Evolutionary conservation across 1,140 invertebrate genomes (phyloP).

Genomic region (Drosophila erecta): DNA sequence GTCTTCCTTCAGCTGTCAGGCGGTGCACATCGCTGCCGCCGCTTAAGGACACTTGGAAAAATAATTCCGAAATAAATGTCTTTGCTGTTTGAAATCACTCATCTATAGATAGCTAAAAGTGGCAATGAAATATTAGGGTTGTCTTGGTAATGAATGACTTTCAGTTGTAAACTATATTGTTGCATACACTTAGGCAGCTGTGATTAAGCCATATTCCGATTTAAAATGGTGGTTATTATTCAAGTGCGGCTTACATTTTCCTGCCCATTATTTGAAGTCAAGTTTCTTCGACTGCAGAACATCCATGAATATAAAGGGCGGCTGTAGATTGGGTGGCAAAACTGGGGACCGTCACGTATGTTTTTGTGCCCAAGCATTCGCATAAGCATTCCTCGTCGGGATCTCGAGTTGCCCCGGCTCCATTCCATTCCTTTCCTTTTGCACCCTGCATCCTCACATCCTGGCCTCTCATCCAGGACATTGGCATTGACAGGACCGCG

Average conservation of each 20-base stretch:
- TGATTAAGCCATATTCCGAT: no score
- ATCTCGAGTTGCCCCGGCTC: constrained; percentile 14
- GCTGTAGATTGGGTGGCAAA: background rate
- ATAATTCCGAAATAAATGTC: background rate
- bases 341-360: constrained; percentile 72
- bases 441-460: background rate
- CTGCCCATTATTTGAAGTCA: background rate
- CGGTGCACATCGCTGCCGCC: constrained; percentile 57
- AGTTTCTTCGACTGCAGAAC: constrained; percentile 1
- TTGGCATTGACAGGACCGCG: constrained; percentile 76
- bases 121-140: no score
- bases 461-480: constrained; percentile 54
- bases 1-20: constrained; percentile 50
- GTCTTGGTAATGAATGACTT: no score
- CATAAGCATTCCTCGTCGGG: constrained; percentile 74
- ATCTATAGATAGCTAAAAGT: no score
- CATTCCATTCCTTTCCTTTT: no score
- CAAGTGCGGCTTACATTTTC: no score
- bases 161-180: no score
- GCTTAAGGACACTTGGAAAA: constrained; percentile 43
- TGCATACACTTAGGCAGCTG: no score
- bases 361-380: constrained; percentile 80
- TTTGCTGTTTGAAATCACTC: no score
- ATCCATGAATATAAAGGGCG: constrained; percentile 1
- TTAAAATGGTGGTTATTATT: background rate